Conservation (phyloP, 92 coral and sea anemone genomes). For the Palythoa caribaeorum region DNA sequence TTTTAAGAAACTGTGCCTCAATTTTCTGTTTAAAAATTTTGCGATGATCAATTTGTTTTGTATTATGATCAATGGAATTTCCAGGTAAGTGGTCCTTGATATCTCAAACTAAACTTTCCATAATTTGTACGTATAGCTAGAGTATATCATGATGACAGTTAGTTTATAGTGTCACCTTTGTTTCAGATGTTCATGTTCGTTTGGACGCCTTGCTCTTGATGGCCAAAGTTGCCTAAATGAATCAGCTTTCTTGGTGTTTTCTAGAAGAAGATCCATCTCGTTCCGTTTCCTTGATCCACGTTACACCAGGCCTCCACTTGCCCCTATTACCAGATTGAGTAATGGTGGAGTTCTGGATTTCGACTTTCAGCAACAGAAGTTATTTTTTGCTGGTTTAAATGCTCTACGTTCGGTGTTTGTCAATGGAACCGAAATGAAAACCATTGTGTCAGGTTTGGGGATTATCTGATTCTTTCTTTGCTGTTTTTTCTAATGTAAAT, state of each 20-base stretch:
- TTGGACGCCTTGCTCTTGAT: slow-evolving; percentile 75
- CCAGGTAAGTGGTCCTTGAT: too few species aligned
- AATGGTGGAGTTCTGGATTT: slow-evolving; percentile 69
- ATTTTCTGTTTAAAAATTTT: too few species aligned
- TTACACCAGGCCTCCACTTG: slow-evolving; percentile 33
- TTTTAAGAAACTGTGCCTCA: too few species aligned
- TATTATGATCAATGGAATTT: too few species aligned
- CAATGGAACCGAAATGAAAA: slow-evolving; percentile 78
- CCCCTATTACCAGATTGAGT: slow-evolving; percentile 42
- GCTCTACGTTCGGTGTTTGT: slow-evolving; percentile 72
- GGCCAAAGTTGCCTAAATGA: slow-evolving; percentile 67
- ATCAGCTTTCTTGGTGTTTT: slow-evolving; percentile 68
- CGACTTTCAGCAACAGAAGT: slow-evolving; percentile 68
- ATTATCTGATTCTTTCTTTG: not conserved
- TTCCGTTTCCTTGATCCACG: slow-evolving; percentile 67
- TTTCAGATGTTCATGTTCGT: slow-evolving; percentile 85
- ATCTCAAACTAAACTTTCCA: too few species aligned
- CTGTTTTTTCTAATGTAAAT: not conserved
- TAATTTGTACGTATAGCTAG: too few species aligned
- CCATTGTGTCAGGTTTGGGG: slow-evolving; percentile 64
- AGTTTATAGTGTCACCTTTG: not conserved
- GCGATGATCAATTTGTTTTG: too few species aligned
- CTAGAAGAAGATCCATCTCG: slow-evolving; percentile 53
- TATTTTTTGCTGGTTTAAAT: slow-evolving; percentile 71
- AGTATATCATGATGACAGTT: not conserved